Base-by-base conservation (phyloP, 2,113 vertebrate species). In the Oenanthe oenanthe region DNA sequence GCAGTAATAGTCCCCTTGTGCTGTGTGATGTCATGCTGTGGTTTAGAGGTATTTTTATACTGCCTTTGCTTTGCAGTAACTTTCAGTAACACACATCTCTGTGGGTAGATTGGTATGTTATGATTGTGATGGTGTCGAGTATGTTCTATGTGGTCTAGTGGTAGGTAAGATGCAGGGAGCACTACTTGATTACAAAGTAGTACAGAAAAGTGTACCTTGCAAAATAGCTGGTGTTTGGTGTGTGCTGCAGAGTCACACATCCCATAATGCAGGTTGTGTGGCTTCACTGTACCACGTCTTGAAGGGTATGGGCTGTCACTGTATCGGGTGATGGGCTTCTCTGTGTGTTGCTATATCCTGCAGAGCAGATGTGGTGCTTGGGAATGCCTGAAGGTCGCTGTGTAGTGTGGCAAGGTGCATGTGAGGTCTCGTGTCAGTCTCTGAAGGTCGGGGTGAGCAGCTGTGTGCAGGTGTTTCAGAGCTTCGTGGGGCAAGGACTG, bases 271-370 rank as follows among this genome's bases (percentile, higher is more conserved):
- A n/a, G 61, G 13, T 7, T 15, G 36, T 2, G 10, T 11, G 32
- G 19, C 60, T 58, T 74, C 1, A 3, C 32, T 29, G 5, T 18
- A 38, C 17, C 34, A 3, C 0, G 0, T 6, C 13, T 34, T 32
- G 34, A 53, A 70, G 25, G 20, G n/a, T 6, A 24, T 1, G 8
- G 16, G 18, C 48, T 26, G 43, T 20, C 12, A 29, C 22, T 7
- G 8, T 22, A 1, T 2, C 0, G 28, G 43, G 10, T 26, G 17
- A 7, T 0, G 15, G 0, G 20, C 17, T 68, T 47, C 67, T 47
- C 7, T 4, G 4, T 0, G 6, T 0, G 15, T 14, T 48, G n/a
- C 68, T 32, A 13, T 10, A 9, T 1, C 10, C 14, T 4, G 28
- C 9, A 10, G 29, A 12, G 15, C 1, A 43, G 19, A 17, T 7